These are phyloP conservation scores for Chloroceryle inda DNA, from an alignment of 2,797 vertebrate genomes.

Conservation along the genomic window DNA sequence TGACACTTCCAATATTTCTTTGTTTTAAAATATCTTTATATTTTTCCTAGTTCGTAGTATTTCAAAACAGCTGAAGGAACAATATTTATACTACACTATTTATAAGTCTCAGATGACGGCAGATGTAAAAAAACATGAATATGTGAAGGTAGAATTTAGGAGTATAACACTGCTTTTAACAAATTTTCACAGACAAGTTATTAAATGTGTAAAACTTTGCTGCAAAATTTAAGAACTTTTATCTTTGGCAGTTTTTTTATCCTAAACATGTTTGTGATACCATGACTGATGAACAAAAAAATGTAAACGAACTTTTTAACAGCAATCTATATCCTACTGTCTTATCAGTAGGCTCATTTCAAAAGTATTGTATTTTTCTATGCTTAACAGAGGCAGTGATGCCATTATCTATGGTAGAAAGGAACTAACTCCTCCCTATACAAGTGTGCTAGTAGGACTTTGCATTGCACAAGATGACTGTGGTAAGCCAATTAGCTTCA, in stretches of 20 bases:
- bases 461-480: slow-evolving; percentile 83
- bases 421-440: slow-evolving; percentile 82
- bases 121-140: neutral
- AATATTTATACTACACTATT: neutral
- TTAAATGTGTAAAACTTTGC: slow-evolving; percentile 76
- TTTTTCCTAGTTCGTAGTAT: neutral
- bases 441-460: slow-evolving; percentile 79
- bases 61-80: neutral
- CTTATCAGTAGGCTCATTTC: neutral
- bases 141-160: neutral
- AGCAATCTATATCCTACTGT: neutral
- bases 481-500: slow-evolving; percentile 65
- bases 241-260: slow-evolving; percentile 84
- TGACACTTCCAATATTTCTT: neutral
- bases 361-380: neutral
- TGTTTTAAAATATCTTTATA: neutral
- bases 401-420: slow-evolving; percentile 75
- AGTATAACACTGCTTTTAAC: neutral
- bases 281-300: slow-evolving; percentile 77
- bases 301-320: neutral
- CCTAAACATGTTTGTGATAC: slow-evolving; percentile 77
- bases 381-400: slow-evolving; percentile 70
- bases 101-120: neutral
- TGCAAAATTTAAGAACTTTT: slow-evolving; percentile 82
- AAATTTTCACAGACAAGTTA: slow-evolving; percentile 56